These are phyloP conservation scores for Drosophila leonis DNA, from an alignment of 2,888 invertebrate species.

Conservation along the genomic window DNA sequence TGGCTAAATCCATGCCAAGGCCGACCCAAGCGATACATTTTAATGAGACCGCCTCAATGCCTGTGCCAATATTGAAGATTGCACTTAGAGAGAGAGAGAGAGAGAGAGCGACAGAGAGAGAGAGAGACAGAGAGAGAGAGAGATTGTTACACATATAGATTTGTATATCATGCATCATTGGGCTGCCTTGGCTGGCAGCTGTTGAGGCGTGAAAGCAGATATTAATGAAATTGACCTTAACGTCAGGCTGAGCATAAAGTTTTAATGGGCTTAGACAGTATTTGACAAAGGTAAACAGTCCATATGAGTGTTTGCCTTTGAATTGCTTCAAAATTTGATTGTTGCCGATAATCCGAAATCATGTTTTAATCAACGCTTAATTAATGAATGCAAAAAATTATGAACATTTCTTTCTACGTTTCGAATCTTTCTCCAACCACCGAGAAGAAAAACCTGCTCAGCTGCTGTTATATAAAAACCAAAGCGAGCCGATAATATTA, in stretches of 20 bases:
- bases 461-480: background rate
- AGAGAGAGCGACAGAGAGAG: too few species aligned
- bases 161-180: conserved; percentile 11
- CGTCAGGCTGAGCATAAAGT: conserved; percentile 9
- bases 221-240: conserved; percentile 31
- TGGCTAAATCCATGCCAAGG: conserved; percentile 59
- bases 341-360: background rate
- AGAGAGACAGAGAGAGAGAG: conserved; percentile 15
- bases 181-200: conserved; percentile 16
- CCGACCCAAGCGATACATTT: conserved; percentile 38
- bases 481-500: conserved; percentile 30
- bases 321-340: background rate
- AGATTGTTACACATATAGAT: conserved; percentile 2
- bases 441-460: conserved; percentile 40
- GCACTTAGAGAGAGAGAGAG: conserved; percentile 50
- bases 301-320: background rate
- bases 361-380: conserved; percentile 12
- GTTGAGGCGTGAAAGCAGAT: conserved; percentile 35
- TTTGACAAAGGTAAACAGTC: background rate
- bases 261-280: conserved; percentile 13
- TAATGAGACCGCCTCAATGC: conserved; percentile 58
- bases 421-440: conserved; percentile 1
- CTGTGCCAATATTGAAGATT: conserved; percentile 65
- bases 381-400: conserved; percentile 22
- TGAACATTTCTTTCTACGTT: conserved; percentile 9